Evolutionary conservation across 2,888 invertebrate species (phyloP).

Genomic region (Ptilodon capucinus): DNA sequence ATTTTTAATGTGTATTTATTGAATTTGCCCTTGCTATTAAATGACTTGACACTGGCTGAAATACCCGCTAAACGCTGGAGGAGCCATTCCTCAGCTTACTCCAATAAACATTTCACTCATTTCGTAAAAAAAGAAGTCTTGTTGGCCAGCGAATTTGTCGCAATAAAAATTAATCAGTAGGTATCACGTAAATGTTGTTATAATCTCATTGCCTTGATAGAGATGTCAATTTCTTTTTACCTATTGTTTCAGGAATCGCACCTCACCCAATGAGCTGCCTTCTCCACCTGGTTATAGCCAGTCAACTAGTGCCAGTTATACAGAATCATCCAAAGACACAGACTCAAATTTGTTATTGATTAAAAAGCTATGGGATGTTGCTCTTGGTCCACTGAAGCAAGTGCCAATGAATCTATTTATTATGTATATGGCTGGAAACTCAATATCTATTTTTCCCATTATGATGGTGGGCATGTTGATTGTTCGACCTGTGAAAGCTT

Average conservation of each 20-base stretch:
- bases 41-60: too few relatives aligned
- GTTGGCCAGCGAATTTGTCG: too few relatives aligned
- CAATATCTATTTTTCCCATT: conserved; percentile 99
- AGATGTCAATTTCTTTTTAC: too few relatives aligned
- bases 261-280: conserved; percentile 81
- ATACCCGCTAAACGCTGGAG: too few relatives aligned
- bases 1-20: too few relatives aligned
- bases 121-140: too few relatives aligned
- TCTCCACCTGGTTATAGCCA: conserved; percentile 94
- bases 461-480: conserved; percentile 99
- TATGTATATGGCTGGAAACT: conserved; percentile 99
- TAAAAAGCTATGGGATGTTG: conserved; percentile 98
- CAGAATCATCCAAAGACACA: conserved; percentile 91
- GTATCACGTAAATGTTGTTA: too few relatives aligned
- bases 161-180: too few relatives aligned
- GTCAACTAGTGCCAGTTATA: conserved; percentile 86
- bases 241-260: conserved; percentile 53
- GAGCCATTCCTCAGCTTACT: too few relatives aligned
- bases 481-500: conserved; percentile 96
- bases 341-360: conserved; percentile 93
- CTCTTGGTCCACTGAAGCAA: conserved; percentile 96
- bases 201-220: too few relatives aligned
- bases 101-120: too few relatives aligned
- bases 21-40: too few relatives aligned
- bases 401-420: conserved; percentile 99